These are phyloP conservation scores for Carassius auratus DNA, from an alignment of 2,113 vertebrate species.

Conservation along the genomic window DNA sequence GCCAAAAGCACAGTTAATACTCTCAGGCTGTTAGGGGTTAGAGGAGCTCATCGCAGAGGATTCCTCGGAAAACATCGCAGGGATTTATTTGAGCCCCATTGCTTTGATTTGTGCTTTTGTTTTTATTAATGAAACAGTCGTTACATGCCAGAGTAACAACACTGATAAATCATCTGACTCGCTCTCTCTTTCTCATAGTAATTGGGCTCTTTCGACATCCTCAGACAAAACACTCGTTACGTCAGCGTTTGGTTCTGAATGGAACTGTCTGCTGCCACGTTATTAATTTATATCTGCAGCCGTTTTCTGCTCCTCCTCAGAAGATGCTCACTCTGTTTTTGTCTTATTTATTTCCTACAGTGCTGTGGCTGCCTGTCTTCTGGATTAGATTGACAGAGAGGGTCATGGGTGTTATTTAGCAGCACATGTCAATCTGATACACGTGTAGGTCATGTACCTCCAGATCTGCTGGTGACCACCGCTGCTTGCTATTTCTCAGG, in stretches of 20 bases:
- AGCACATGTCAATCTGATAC: constrained; percentile 29
- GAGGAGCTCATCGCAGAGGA: constrained; percentile 6
- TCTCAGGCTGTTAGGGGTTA: constrained; percentile 27
- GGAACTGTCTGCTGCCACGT: constrained; percentile 3
- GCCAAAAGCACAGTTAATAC: constrained; percentile 36
- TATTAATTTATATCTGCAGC: constrained; percentile 29
- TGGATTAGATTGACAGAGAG: constrained; percentile 17
- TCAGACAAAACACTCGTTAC: constrained; percentile 10
- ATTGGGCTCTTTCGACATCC: constrained; percentile 40
- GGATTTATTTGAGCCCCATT: constrained; percentile 24
- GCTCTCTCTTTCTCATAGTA: neutral
- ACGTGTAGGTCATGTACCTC: neutral
- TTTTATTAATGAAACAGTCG: constrained; percentile 43
- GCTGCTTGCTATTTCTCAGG: neutral
- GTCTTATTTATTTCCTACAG: neutral
- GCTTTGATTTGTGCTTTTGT: constrained; percentile 35
- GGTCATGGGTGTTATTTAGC: constrained; percentile 15
- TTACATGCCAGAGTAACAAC: constrained; percentile 21
- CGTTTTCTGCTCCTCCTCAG: constrained; percentile 11
- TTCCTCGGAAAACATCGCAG: neutral
- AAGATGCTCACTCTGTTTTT: constrained; percentile 16
- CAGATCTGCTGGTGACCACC: constrained; percentile 5
- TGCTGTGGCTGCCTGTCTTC: neutral
- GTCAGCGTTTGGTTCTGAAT: constrained; percentile 43
- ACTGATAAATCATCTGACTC: constrained; percentile 17